Evolutionary conservation across 2,113 vertebrate genomes (phyloP).

Genomic region (Xerus inauris): DNA sequence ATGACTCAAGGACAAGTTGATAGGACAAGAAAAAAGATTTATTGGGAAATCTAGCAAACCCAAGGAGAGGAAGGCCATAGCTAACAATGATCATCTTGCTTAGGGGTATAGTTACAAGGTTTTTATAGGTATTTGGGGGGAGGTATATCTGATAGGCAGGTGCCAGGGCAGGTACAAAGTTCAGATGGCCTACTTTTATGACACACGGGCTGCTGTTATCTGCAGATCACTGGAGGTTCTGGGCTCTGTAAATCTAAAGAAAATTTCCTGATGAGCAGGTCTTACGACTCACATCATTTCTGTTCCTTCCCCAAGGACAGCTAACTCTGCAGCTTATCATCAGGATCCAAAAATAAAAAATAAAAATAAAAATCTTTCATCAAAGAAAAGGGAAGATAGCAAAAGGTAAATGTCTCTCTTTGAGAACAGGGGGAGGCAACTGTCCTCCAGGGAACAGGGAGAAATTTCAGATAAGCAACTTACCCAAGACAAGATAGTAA

Average conservation of each 20-base stretch:
- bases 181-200: not conserved
- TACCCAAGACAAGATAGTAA: not conserved
- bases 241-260: not conserved
- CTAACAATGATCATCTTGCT: not conserved
- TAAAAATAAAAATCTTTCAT: not conserved
- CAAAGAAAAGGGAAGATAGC: not conserved
- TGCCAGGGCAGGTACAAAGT: not conserved
- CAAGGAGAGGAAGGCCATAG: not conserved
- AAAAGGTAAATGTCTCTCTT: not conserved
- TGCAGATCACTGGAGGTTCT: not conserved
- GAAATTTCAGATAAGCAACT: not conserved
- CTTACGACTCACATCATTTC: not conserved
- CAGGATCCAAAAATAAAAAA: not conserved
- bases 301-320: not conserved
- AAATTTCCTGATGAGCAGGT: not conserved
- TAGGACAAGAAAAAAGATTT: not conserved
- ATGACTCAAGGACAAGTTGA: not conserved
- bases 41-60: not conserved
- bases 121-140: not conserved
- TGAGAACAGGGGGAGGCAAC: not conserved
- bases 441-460: not conserved
- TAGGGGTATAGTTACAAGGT: not conserved
- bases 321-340: not conserved
- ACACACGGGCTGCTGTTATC: not conserved
- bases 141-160: not conserved